Conservation (phyloP, 2,888 invertebrate species). For the Selenia dentaria region DNA sequence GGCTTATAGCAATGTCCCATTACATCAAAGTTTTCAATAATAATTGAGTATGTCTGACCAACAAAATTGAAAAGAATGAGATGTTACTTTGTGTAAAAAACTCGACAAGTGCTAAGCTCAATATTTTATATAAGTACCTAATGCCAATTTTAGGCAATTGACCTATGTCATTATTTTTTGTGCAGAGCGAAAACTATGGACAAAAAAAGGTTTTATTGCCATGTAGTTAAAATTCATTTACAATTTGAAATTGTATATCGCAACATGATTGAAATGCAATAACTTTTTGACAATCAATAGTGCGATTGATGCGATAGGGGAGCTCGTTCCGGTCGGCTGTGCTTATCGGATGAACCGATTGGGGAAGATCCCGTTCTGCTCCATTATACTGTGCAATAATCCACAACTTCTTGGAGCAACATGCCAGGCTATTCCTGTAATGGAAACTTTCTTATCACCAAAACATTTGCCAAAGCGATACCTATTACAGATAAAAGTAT, state of each 20-base stretch:
- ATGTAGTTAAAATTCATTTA: conserved; percentile 6
- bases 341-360: conserved; percentile 74
- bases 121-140: too few species aligned
- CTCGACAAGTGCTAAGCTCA: too few species aligned
- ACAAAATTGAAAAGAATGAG: too few species aligned
- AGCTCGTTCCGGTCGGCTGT: conserved; percentile 77
- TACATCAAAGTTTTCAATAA: too few species aligned
- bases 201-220: too few species aligned
- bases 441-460: conserved; percentile 1
- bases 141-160: too few species aligned
- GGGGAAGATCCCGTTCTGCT: conserved; percentile 72
- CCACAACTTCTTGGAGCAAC: conserved; percentile 42
- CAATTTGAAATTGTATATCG: conserved; percentile 30
- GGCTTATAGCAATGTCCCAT: too few species aligned
- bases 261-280: conserved; percentile 49
- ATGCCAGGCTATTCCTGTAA: conserved; percentile 19
- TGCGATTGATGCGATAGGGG: conserved; percentile 71
- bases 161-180: too few species aligned
- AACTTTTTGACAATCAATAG: conserved; percentile 69
- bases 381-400: conserved; percentile 73
- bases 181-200: too few species aligned
- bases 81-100: too few species aligned
- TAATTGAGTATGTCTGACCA: too few species aligned
- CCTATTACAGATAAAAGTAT: neutral
- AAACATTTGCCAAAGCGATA: neutral